Base-by-base conservation (phyloP, 1,140 invertebrate species). In the Bombus vancouverensis region DNA sequence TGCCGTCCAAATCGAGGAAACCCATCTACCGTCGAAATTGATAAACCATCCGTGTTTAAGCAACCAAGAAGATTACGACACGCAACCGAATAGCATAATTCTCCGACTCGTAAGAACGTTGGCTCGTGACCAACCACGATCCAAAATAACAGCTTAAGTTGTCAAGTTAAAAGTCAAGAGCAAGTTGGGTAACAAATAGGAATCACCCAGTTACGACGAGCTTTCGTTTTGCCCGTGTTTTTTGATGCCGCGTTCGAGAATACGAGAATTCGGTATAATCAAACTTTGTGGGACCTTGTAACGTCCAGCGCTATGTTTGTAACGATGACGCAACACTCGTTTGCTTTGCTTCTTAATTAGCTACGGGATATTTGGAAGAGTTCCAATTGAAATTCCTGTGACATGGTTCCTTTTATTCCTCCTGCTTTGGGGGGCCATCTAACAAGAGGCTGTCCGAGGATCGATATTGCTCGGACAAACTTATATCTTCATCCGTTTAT, bases 11-110 rank as follows among this genome's bases (percentile, higher is more conserved):
- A 72, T 28, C 32, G 25, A 25, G 59, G 9, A 18, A 37, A 22
- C 34, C 81, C 72, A 42, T 83, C 81, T 39, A 42, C 53, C 12
- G 3, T 12, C 18, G 28, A 76, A 68, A 83, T 76, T 83, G 81
- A 83, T 83, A 66, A 32, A 42, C n/a, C 28, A 25, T 5, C 2
- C 28, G 22, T 18, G 25, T 28, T n/a, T 59, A 10, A 57, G 44
- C n/a, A 5, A 37, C 13, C 25, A 10, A 15, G 44, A 65, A 53
- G 59, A n/a, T 66, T 47, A 57, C 53, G 2, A 44, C 37, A 2
- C 3, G 34, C 37, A 15, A 72, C 8, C 44, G 78, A 39, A 18
- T 8, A 39, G 12, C 65, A 28, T 71, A n/a, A 77, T 65, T 65
- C 39, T 72, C 10, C 15, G 28, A 59, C 22, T 42, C 37, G 18